Evolutionary conservation across 2,113 vertebrate genomes (phyloP), one percentile per base, ranked within the genome.

Genomic region (Noctilio leporinus): DNA sequence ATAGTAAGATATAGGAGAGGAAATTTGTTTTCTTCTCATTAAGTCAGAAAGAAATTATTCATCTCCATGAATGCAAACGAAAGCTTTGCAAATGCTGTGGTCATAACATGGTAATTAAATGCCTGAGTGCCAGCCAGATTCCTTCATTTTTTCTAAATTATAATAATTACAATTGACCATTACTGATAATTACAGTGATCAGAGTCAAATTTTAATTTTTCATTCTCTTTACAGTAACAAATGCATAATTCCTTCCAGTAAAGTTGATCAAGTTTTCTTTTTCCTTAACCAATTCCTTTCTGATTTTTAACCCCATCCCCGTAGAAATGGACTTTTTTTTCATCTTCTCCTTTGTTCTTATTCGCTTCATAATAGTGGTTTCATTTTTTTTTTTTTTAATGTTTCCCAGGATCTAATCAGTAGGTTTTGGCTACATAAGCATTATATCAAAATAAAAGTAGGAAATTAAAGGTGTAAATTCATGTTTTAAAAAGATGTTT

Each of bases 131-230:
- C 86, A 95, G 89, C 62, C 14, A 96, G 77, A 95, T 95, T 7
- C 72, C 67, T 28, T 86, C 91, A 89, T 94, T 97, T 95, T 95
- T 94, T 49, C 76, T 92, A 95, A 97, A 96, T 96, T 95, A 97
- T 84, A 96, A 96, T 97, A 97, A 97, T 96, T 95, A 97, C 89
- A 93, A 95, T 93, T 94, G 89, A 97, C 73, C 83, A 85, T 92
- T 94, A 93, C 53, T 95, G 92, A 84, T 95, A 96, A 96, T 96
- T 93, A 88, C 4, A 90, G 35, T 51, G 12, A 97, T 91, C 38
- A 55, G 43, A 55, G 10, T 45, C 85, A 97, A 86, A 95, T 91
- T 95, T 47, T 70, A 94, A 87, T 95, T 95, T 88, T 81, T 57
- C 78, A 88, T 92, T 95, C 67, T 57, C 64, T 57, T 69, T 86